These are phyloP conservation scores for Eilema griseolum DNA, from an alignment of 2,888 invertebrate genomes.

Conservation along the genomic window DNA sequence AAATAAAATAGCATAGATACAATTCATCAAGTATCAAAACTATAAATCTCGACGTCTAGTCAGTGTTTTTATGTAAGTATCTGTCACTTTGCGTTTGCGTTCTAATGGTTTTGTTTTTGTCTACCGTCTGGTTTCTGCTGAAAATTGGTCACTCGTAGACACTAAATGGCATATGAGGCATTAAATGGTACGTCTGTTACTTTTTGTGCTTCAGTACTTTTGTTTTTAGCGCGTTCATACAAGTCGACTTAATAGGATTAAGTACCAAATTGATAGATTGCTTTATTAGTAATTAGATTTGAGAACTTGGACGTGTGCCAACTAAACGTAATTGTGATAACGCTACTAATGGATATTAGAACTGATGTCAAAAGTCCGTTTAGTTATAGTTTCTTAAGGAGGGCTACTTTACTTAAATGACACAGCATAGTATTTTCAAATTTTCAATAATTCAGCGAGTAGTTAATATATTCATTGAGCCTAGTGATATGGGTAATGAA, in stretches of 20 bases:
- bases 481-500: too few relatives aligned
- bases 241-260: background rate
- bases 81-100: slow-evolving; percentile 32
- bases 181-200: slow-evolving; percentile 12
- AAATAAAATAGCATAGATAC: background rate
- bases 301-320: background rate
- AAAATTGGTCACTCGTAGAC: slow-evolving; percentile 9
- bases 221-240: background rate
- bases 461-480: too few relatives aligned
- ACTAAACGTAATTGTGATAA: background rate
- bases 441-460: too few relatives aligned
- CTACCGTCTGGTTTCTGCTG: slow-evolving; percentile 19
- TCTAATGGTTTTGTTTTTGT: slow-evolving; percentile 44
- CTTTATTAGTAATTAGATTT: background rate
- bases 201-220: slow-evolving; percentile 9
- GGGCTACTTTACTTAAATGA: too few relatives aligned
- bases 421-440: too few relatives aligned
- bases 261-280: background rate
- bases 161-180: slow-evolving; percentile 13
- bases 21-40: slow-evolving; percentile 6
- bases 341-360: background rate
- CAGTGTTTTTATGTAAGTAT: slow-evolving; percentile 43
- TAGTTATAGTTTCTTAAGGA: background rate
- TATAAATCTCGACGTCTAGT: slow-evolving; percentile 43
- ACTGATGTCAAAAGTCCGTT: background rate